Conservation (phyloP, 2,113 vertebrate genomes). For the Mugil cephalus region DNA sequence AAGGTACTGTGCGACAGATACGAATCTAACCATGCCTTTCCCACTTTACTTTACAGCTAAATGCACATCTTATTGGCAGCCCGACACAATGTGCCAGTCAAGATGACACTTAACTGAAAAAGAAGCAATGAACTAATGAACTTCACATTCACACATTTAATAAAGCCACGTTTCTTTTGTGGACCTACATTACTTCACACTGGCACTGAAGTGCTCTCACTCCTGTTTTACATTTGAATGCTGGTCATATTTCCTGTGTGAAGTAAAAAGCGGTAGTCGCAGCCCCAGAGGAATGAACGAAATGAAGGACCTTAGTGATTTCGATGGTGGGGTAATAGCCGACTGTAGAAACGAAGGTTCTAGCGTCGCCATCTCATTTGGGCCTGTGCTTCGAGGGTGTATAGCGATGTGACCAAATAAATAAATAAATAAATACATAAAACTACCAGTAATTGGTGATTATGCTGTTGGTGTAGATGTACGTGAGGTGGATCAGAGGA, state of each 20-base stretch:
- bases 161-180: neutral
- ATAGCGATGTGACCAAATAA: neutral
- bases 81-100: too few relatives aligned
- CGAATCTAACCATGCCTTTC: too few relatives aligned
- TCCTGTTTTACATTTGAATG: neutral
- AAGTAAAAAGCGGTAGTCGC: neutral
- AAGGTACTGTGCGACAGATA: too few relatives aligned
- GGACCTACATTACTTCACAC: neutral
- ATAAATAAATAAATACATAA: neutral
- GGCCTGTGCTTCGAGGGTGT: neutral
- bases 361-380: neutral
- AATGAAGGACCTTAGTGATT: conserved; percentile 19
- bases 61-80: too few relatives aligned
- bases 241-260: conserved; percentile 5
- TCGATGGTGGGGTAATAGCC: neutral
- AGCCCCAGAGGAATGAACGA: neutral
- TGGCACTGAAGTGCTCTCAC: neutral
- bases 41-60: too few relatives aligned
- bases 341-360: conserved; percentile 10
- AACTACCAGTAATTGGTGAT: neutral
- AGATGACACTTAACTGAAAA: neutral
- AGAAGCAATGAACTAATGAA: conserved; percentile 1
- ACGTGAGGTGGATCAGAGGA: neutral
- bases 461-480: neutral
- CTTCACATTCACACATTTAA: neutral